Evolutionary conservation across 2,113 vertebrate species (phyloP).

Genomic region (Todiramphus chloris): DNA sequence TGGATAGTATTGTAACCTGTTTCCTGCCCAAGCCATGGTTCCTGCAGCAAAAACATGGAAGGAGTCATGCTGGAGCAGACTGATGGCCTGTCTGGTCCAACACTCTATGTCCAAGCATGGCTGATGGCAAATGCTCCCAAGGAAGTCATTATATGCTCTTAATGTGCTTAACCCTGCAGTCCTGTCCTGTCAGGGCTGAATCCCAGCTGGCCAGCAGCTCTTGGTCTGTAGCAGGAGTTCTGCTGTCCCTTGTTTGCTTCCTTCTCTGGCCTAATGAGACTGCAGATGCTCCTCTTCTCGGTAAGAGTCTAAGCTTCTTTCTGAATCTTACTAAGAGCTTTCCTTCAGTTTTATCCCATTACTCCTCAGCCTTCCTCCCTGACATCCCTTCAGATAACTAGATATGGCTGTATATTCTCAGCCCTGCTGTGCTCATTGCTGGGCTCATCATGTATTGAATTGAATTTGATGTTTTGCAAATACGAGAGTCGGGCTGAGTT

Average conservation of each 20-base stretch:
- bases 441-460: not conserved
- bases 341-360: not conserved
- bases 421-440: not conserved
- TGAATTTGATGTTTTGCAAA: not conserved
- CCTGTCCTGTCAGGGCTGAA: not conserved
- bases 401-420: not conserved
- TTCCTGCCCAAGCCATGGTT: not conserved
- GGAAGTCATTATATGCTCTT: not conserved
- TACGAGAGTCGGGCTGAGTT: not conserved
- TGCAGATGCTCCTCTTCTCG: not conserved
- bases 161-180: not conserved
- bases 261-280: accelerated
- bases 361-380: not conserved
- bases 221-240: not conserved
- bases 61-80: not conserved
- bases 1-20: not conserved
- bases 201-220: not conserved
- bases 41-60: not conserved
- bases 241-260: not conserved
- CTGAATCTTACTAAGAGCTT: not conserved
- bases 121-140: not conserved
- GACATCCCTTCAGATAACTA: not conserved
- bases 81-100: not conserved
- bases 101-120: not conserved
- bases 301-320: not conserved